Evolutionary conservation across 35 echinoderm and acorn worm species (phyloP).

Genomic region (Hemicentrotus pulcherrimus): DNA sequence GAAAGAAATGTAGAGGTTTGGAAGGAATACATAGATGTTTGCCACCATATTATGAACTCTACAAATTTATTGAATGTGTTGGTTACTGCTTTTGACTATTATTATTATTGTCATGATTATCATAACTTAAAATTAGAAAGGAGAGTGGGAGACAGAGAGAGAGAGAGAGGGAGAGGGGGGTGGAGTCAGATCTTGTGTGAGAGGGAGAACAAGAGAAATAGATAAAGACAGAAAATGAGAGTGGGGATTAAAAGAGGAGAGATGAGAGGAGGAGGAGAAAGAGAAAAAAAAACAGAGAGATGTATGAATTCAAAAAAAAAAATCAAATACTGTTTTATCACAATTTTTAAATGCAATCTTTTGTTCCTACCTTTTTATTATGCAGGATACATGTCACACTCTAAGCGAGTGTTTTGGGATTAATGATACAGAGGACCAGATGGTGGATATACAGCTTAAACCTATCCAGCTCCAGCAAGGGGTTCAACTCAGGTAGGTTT

Average conservation of each 20-base stretch:
- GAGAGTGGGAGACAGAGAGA: neutral
- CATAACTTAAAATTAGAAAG: no score
- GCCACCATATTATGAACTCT: no score
- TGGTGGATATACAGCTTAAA: slow-evolving; percentile 21
- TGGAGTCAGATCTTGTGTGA: no score
- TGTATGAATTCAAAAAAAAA: no score
- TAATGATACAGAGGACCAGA: slow-evolving; percentile 35
- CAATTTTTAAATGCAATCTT: neutral
- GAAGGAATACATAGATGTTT: no score
- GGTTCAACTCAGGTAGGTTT: slow-evolving; percentile 33
- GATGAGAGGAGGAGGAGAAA: neutral
- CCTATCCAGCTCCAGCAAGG: slow-evolving; percentile 34
- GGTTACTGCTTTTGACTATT: no score
- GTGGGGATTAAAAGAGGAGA: neutral
- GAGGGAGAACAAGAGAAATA: no score
- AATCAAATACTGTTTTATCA: neutral
- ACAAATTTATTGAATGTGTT: no score
- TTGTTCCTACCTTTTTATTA: neutral
- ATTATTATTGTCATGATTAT: no score
- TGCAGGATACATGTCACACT: slow-evolving; percentile 39
- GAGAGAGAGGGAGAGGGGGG: neutral
- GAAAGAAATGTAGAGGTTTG: no score
- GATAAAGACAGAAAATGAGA: neutral
- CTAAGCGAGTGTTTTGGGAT: slow-evolving; percentile 17
- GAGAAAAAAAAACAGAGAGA: neutral